Evolutionary conservation across 1,140 invertebrate species (phyloP), one percentile per base, ranked within the genome.

Genomic region (Lamellibrachia luymesi): DNA sequence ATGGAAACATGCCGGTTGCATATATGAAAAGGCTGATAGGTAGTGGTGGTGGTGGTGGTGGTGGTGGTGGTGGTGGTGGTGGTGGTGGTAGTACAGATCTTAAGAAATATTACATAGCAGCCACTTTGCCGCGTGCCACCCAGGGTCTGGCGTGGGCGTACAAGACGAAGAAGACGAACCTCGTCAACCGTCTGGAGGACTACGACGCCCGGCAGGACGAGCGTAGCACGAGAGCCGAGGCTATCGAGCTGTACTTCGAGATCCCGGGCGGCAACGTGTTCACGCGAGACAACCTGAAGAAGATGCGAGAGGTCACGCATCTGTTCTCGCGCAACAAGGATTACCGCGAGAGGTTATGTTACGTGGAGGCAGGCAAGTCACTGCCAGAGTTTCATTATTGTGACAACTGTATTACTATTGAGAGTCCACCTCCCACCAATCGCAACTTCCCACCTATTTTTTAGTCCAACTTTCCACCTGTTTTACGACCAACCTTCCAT

Each of bases 181-280:
- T 51, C n/a, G 25, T 92, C 94, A 92, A 94, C 94, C n/a, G 93
- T 94, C 8, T 93, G 94, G 25, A 95, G 95, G 92, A 95, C 95
- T 90, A 22, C 7, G 64, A 22, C 6, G 4, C 64, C 8, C 2
- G 17, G 13, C 64, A 80, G 64, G 13, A 6, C 49, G 38, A 27
- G 64, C 64, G 64, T 22, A 80, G 64, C 64, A 80, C 7, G 64
- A 80, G 64, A 80, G 64, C 64, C 6, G 93, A 93, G 10, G 49
- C 49, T 1, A 52, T 93, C 4, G 38, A 50, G 49, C 25, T 93
- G 49, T 91, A 91, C 49, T 93, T 90, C 90, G 93, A 93, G 93
- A 25, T 27, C 17, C n/a, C 89, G 50, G 93, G 93, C 90, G 93
- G 93, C 6, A 93, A 93, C 93, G 93, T 93, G 50, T 91, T 93